Evolutionary conservation across 2,888 invertebrate genomes (phyloP), one percentile per base, ranked within the genome.

Genomic region (Zonitis immaculata): DNA sequence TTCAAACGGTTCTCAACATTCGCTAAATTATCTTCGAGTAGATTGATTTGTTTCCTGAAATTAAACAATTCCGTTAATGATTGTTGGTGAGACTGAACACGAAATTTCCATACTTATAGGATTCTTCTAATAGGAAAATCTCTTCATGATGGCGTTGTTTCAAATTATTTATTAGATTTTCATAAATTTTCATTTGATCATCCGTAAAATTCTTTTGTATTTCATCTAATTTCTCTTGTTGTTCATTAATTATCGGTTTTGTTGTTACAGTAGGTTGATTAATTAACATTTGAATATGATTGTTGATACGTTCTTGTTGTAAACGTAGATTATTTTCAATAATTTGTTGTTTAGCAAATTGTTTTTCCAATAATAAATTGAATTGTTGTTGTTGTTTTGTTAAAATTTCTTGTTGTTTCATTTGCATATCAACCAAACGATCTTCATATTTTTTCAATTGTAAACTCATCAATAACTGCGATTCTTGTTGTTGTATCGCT

Each of bases 391-490:
- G 80, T 56, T 82, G 80, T 26, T 79, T 80, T 3, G 73, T 62
- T 14, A 80, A 71, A 56, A 83, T 81, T 5, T 80, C 78, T 52
- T 82, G 81, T 58, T 83, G 82, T 5, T 79, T 76, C 75, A 78
- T 62, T 64, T 82, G 82, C 71, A 84, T 78, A 20, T 80, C 78
- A 6, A 78, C 77, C 28, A 84, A 72, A 66, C 78, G 80, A 61
- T 84, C 82, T 65, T 84, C 84, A 61, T 84, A 83, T 35, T 83
- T 83, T 66, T 83, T 83, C 49, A 84, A 69, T 60, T 84, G 83
- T 58, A 84, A 68, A 7, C 83, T 82, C 42, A 83, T 78, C 76
- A 83, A 74, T 43, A 84, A 62, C 62, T 84, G 83, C 0, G 83
- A 79, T 68, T 84, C 84, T 65, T 84, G 84, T 61, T 84, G 82